Conservation (phyloP, 1,140 invertebrate genomes). For the Palaemon carinicauda region DNA sequence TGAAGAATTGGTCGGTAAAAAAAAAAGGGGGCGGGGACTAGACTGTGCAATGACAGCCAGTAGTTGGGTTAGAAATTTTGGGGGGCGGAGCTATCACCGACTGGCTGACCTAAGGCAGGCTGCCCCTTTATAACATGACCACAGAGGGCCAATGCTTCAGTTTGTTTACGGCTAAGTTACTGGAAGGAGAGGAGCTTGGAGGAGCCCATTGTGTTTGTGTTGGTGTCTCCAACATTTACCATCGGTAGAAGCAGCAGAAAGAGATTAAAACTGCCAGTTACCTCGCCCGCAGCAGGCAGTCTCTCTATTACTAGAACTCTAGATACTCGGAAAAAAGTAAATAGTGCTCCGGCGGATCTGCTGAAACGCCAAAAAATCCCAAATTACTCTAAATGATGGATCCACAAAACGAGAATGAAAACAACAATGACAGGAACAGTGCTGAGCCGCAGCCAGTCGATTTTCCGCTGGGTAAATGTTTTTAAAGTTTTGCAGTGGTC, state of each 20-base stretch:
- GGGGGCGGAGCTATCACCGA: no score
- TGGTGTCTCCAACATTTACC: not conserved
- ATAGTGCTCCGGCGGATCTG: not conserved
- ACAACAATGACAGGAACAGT: constrained; percentile 15
- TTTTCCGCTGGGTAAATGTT: constrained; percentile 44
- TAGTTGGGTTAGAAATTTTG: no score
- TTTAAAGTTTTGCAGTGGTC: not conserved
- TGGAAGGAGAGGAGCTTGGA: constrained; percentile 38
- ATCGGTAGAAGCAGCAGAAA: constrained; percentile 4
- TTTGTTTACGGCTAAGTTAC: constrained; percentile 43
- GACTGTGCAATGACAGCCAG: no score
- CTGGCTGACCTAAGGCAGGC: constrained; percentile 23
- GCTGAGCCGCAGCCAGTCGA: not conserved
- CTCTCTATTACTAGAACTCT: not conserved
- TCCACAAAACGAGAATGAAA: constrained; percentile 20
- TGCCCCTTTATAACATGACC: constrained; percentile 2
- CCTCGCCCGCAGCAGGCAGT: not conserved
- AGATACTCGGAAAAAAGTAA: no score
- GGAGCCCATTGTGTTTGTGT: constrained; percentile 24
- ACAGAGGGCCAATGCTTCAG: not conserved
- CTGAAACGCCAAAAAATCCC: not conserved
- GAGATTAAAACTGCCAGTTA: constrained; percentile 17
- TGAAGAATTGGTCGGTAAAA: no score
- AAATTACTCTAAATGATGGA: not conserved
- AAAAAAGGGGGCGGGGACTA: no score